Conservation (phyloP, 2,888 invertebrate species). For the Hyalella azteca region DNA sequence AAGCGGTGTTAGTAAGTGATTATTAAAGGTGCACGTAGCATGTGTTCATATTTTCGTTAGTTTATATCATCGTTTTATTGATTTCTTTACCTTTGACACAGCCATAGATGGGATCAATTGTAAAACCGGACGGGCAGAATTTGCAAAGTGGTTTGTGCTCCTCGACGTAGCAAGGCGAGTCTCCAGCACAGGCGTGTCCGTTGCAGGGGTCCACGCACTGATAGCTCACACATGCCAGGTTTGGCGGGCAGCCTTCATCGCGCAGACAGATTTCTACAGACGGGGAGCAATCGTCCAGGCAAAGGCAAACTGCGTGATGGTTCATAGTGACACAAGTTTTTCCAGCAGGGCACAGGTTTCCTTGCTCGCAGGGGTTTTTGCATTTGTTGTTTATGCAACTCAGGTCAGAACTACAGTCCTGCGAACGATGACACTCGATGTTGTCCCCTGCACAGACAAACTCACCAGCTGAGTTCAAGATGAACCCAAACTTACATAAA, state of each 20-base stretch:
- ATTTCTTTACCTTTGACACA: constrained; percentile 87
- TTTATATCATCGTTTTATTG: background rate
- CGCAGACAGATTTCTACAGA: constrained; percentile 82
- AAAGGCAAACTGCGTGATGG: constrained; percentile 85
- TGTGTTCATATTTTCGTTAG: constrained; percentile 3
- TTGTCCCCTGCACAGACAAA: constrained; percentile 77
- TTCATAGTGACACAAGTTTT: constrained; percentile 87
- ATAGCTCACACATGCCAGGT: constrained; percentile 85
- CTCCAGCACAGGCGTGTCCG: constrained; percentile 81
- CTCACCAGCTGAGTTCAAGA: constrained; percentile 85
- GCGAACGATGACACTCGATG: constrained; percentile 78
- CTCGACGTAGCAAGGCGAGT: constrained; percentile 90
- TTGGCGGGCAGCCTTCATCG: constrained; percentile 84
- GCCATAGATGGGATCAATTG: constrained; percentile 89
- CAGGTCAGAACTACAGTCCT: constrained; percentile 84
- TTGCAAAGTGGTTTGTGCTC: constrained; percentile 94
- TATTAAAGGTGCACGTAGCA: constrained; percentile 2
- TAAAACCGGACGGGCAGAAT: constrained; percentile 93
- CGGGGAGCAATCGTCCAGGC: constrained; percentile 80
- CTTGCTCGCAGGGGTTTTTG: constrained; percentile 81
- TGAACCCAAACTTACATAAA: constrained; percentile 86
- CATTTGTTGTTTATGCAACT: constrained; percentile 84
- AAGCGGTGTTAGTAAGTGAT: constrained; percentile 3
- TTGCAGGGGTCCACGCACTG: constrained; percentile 90
- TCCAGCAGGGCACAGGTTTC: constrained; percentile 77